Evolutionary conservation across 2,888 invertebrate species (phyloP).

Genomic region (Sesamia inferens): DNA sequence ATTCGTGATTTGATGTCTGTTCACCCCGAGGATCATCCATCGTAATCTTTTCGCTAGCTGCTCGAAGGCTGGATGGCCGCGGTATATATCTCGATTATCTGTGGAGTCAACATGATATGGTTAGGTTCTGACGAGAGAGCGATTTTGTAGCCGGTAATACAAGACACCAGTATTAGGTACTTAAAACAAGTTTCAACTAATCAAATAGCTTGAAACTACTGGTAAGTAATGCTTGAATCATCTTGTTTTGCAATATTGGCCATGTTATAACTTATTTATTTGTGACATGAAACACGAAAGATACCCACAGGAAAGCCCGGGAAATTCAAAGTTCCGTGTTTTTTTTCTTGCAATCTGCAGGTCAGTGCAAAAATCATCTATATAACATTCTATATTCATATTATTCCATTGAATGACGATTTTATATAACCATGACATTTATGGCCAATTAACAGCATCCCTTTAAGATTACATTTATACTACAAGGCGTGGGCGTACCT

Average conservation of each 20-base stretch:
- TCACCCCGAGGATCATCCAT: constrained; percentile 92
- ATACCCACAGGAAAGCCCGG: no score
- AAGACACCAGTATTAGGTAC: neutral
- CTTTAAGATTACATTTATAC: neutral
- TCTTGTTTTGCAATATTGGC: neutral
- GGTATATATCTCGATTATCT: constrained; percentile 88
- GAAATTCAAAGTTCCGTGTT: no score
- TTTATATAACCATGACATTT: neutral
- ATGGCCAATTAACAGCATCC: neutral
- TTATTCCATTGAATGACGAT: neutral
- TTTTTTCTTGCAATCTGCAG: no score
- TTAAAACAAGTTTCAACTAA: neutral
- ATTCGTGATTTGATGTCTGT: constrained; percentile 93
- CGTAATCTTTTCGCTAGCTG: constrained; percentile 92
- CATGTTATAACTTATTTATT: neutral
- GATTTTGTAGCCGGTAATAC: neutral
- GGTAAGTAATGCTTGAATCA: neutral
- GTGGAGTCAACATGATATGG: constrained; percentile 28
- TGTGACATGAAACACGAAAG: neutral
- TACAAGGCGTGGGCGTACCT: neutral
- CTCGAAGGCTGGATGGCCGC: constrained; percentile 91
- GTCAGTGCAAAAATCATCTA: neutral
- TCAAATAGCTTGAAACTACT: neutral
- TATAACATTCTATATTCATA: neutral
- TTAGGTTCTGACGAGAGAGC: neutral